Conservation (phyloP, 2,888 invertebrate genomes). For the Abrostola tripartita region DNA sequence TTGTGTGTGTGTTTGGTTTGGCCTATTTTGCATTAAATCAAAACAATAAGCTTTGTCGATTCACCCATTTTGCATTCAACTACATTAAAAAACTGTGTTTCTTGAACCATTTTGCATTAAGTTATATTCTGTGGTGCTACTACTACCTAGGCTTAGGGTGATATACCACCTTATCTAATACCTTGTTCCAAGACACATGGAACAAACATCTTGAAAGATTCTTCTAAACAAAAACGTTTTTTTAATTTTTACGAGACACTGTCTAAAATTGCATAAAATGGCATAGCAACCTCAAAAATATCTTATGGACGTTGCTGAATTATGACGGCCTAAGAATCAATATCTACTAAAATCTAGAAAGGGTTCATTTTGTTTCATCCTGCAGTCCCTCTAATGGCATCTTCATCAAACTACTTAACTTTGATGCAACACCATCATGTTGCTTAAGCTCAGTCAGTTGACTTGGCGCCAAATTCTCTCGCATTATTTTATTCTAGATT, state of each 20-base stretch:
- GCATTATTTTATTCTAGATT: background rate
- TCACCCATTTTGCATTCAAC: too few relatives aligned
- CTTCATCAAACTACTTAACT: background rate
- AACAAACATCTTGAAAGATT: slow-evolving; percentile 5
- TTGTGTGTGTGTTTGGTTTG: too few relatives aligned
- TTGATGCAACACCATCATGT: too few relatives aligned
- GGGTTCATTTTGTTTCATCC: slow-evolving; percentile 1
- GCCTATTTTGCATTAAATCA: too few relatives aligned
- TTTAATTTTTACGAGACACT: background rate
- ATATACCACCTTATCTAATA: slow-evolving; percentile 7
- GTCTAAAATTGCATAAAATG: background rate
- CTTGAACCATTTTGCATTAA: too few relatives aligned
- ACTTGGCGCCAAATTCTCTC: slow-evolving; percentile 7
- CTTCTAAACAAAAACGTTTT: background rate
- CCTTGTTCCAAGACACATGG: slow-evolving; percentile 3
- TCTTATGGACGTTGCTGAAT: slow-evolving; percentile 3
- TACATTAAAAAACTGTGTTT: too few relatives aligned
- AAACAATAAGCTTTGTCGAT: too few relatives aligned
- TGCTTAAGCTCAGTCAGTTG: slow-evolving; percentile 6
- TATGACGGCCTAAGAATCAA: background rate
- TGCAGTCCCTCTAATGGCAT: slow-evolving; percentile 6
- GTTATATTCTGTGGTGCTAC: background rate
- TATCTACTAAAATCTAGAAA: slow-evolving; percentile 1
- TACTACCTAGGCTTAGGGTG: slow-evolving; percentile 5
- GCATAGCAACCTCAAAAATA: slow-evolving; percentile 4